A percentile compares a stretch with the other conserved stretches of the same genome.
Conservation (phyloP, 2,797 vertebrate genomes). For the Propithecus perrieri region DNA sequence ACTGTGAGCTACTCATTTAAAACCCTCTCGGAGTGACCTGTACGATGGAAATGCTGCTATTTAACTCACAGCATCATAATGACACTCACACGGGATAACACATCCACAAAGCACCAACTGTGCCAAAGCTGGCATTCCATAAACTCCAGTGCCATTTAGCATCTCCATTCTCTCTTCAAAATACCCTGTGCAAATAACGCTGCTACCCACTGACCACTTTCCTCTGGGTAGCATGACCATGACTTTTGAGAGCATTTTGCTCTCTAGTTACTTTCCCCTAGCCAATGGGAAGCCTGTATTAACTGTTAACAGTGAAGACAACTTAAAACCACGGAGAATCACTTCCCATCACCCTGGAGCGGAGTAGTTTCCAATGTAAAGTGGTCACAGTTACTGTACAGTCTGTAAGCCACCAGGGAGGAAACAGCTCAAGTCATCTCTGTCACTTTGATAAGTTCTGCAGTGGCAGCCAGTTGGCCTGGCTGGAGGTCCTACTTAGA, state of each 20-base stretch:
- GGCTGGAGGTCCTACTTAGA: background rate
- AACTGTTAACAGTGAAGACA: background rate
- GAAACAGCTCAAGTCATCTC: background rate
- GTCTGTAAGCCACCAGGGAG: background rate
- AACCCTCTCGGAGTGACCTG: background rate
- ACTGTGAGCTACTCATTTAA: too few relatives aligned
- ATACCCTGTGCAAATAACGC: fast-evolving
- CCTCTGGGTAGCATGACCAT: background rate
- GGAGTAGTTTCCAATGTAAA: background rate
- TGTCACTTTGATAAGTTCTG: background rate
- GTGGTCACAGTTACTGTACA: fast-evolving
- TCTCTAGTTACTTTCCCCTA: background rate
- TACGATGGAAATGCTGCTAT: background rate
- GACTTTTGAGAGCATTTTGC: background rate
- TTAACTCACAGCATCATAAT: background rate
- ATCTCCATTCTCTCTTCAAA: background rate
- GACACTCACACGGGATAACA: too few relatives aligned
- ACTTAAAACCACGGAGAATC: background rate
- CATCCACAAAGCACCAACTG: fast-evolving
- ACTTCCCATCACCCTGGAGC: background rate
- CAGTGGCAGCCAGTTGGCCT: background rate
- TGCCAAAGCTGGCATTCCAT: background rate
- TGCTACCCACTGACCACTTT: background rate
- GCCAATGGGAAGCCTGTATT: fast-evolving
- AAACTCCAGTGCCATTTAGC: background rate